Evolutionary conservation across 2,888 invertebrate genomes (phyloP).

Genomic region (Aspidiotus rigidus): DNA sequence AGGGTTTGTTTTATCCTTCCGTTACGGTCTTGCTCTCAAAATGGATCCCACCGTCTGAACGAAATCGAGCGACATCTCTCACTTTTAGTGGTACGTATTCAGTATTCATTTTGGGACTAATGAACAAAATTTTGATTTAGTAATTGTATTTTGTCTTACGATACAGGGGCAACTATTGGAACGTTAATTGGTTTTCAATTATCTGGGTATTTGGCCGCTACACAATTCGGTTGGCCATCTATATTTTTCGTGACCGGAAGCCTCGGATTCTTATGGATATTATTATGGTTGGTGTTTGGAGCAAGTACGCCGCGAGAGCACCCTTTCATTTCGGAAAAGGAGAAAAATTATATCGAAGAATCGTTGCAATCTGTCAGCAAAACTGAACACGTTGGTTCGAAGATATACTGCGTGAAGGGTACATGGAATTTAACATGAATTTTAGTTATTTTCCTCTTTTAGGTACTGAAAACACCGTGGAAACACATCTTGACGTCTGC

Average conservation of each 20-base stretch:
- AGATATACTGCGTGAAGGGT: too few relatives aligned
- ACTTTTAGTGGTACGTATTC: conserved; percentile 38
- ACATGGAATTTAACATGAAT: too few relatives aligned
- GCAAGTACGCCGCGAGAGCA: conserved; percentile 56
- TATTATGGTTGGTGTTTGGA: conserved; percentile 54
- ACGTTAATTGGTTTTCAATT: conserved; percentile 63
- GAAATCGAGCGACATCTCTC: conserved; percentile 50
- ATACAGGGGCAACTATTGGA: conserved; percentile 61
- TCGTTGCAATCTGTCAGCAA: too few relatives aligned
- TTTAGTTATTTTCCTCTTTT: too few relatives aligned
- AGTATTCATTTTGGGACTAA: background rate
- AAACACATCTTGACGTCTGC: too few relatives aligned
- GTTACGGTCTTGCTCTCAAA: conserved; percentile 58
- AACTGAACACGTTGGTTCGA: too few relatives aligned
- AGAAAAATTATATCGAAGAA: conserved; percentile 53
- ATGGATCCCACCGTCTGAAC: conserved; percentile 62
- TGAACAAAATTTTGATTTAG: background rate
- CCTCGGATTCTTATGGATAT: conserved; percentile 53
- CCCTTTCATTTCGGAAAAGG: conserved; percentile 50
- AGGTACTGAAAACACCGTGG: too few relatives aligned
- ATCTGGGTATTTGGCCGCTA: conserved; percentile 62
- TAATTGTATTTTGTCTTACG: background rate
- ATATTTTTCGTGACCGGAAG: conserved; percentile 66
- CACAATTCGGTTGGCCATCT: conserved; percentile 63
- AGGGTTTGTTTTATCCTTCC: conserved; percentile 60